These are phyloP conservation scores for Rhynchophorus ferrugineus DNA, from an alignment of 1,140 invertebrate genomes.

Conservation along the genomic window DNA sequence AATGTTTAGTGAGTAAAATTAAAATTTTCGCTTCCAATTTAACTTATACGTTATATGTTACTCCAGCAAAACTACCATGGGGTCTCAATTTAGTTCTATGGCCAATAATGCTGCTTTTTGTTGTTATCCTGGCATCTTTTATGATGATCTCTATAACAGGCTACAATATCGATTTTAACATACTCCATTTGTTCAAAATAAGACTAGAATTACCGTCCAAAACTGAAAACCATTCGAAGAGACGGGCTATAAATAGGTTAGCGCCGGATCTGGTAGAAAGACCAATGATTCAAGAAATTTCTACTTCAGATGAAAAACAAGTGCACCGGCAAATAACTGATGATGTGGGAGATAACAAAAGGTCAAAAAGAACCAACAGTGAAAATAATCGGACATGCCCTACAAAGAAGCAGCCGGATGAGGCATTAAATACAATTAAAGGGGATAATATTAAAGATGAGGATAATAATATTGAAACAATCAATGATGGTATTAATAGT, in stretches of 20 bases:
- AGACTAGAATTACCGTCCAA: constrained; percentile 2
- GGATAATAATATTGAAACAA: no score
- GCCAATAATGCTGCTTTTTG: constrained; percentile 21
- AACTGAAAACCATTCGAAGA: not conserved
- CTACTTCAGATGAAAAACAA: not conserved
- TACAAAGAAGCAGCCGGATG: no score
- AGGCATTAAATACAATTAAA: no score
- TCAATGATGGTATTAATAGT: no score
- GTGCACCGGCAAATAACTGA: no score
- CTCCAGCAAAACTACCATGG: constrained; percentile 20
- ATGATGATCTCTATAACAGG: constrained; percentile 4
- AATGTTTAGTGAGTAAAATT: constrained; percentile 21
- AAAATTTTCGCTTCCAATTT: not conserved
- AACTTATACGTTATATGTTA: constrained; percentile 6
- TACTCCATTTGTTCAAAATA: constrained; percentile 17
- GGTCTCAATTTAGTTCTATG: constrained; percentile 18
- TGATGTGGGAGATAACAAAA: no score
- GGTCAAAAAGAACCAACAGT: no score
- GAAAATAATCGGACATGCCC: no score
- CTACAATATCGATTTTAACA: constrained; percentile 18
- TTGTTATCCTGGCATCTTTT: constrained; percentile 5
- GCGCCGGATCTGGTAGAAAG: constrained; percentile 5
- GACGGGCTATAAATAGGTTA: constrained; percentile 8
- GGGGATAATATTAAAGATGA: no score
- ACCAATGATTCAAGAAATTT: constrained; percentile 17